A percentile compares a stretch with the other conserved stretches of the same genome.
These are phyloP conservation scores for Globodera rostochiensis DNA, from an alignment of 1,140 invertebrate genomes.

Conservation along the genomic window DNA sequence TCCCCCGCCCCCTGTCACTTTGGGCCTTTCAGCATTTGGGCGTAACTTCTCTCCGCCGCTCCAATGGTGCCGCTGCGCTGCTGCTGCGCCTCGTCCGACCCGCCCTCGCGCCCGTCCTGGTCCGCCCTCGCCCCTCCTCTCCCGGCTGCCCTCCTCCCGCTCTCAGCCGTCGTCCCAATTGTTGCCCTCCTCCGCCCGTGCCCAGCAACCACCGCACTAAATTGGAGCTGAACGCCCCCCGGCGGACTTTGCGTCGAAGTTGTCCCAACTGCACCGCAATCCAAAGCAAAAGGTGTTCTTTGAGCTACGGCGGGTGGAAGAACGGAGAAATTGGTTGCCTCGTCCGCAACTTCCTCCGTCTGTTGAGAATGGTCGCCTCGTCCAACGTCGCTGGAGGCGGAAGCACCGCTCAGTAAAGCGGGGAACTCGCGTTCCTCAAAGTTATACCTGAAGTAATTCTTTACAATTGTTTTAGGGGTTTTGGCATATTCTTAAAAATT, in stretches of 20 bases:
- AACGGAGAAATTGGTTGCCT: background rate
- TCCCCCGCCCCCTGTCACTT: background rate
- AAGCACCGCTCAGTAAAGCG: conserved; percentile 15
- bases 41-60: background rate
- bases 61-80: conserved; percentile 4
- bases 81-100: conserved; percentile 11
- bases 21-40: background rate
- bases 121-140: conserved; percentile 1
- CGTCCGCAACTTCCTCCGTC: background rate
- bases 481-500: background rate
- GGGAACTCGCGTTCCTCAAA: conserved; percentile 36
- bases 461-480: background rate
- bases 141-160: background rate
- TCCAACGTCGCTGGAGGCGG: background rate
- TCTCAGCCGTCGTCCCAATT: conserved; percentile 17
- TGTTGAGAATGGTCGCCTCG: background rate
- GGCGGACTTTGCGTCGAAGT: background rate
- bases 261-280: background rate
- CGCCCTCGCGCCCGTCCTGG: background rate
- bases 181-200: conserved; percentile 25
- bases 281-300: background rate
- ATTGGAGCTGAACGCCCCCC: conserved; percentile 11
- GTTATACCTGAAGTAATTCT: conserved; percentile 33
- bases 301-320: background rate
- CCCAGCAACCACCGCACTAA: conserved; percentile 39